A percentile compares a stretch with the other conserved stretches of the same genome.
These are phyloP conservation scores for Latheticus oryzae DNA, from an alignment of 2,888 invertebrate genomes.

Conservation along the genomic window DNA sequence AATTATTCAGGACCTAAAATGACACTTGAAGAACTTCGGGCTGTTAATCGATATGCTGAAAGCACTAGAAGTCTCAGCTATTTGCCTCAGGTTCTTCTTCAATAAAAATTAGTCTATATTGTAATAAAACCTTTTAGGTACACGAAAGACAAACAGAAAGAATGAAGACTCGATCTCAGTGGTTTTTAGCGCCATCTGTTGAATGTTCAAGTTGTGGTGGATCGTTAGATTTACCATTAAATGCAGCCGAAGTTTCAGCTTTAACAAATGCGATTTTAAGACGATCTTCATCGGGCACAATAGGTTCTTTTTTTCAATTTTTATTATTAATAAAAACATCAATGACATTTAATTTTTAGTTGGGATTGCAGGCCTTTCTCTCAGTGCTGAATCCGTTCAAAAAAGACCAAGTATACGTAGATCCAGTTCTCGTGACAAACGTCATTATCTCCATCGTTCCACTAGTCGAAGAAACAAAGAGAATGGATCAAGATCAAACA, in stretches of 20 bases:
- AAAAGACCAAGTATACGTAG: constrained; percentile 71
- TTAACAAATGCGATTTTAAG: constrained; percentile 63
- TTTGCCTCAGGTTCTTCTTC: constrained; percentile 90
- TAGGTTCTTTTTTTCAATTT: constrained; percentile 64
- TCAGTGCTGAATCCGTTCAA: constrained; percentile 74
- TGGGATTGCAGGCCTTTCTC: constrained; percentile 71
- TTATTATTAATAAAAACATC: too few relatives aligned
- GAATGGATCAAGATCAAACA: constrained; percentile 67
- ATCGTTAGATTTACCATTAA: constrained; percentile 65
- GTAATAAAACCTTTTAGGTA: constrained; percentile 71
- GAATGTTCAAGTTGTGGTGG: constrained; percentile 66
- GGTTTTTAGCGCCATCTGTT: constrained; percentile 87
- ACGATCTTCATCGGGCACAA: constrained; percentile 70
- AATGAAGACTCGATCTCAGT: constrained; percentile 96
- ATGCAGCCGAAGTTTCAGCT: constrained; percentile 63
- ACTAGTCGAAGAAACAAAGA: constrained; percentile 71
- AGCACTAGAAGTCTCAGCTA: constrained; percentile 92
- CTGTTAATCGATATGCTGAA: constrained; percentile 90
- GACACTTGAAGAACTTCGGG: constrained; percentile 86
- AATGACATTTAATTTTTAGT: constrained; percentile 65
- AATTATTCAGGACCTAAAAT: constrained; percentile 75
- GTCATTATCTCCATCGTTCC: constrained; percentile 68
- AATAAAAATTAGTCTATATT: too few relatives aligned
- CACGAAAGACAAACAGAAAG: constrained; percentile 96
- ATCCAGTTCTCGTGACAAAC: constrained; percentile 68